Evolutionary conservation across 2,113 vertebrate species (phyloP).

Genomic region (Xiphophorus hellerii): DNA sequence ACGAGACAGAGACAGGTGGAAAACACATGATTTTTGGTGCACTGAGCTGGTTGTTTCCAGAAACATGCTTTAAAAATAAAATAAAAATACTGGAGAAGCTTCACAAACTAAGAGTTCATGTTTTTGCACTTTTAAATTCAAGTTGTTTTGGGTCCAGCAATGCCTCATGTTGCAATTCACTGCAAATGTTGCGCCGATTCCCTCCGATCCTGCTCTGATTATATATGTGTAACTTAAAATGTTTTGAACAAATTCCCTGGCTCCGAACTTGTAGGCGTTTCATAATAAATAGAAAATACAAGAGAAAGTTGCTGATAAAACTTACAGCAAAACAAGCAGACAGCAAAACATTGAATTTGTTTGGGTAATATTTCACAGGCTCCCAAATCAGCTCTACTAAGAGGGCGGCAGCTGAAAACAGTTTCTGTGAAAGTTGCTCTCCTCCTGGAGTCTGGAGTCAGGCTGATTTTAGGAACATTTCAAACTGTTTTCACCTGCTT

Average conservation of each 20-base stretch:
- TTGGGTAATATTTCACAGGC: neutral
- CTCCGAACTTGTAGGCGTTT: constrained; percentile 1
- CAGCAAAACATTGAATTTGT: neutral
- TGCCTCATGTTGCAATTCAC: constrained; percentile 22
- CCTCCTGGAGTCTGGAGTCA: neutral
- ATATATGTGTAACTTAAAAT: constrained; percentile 6
- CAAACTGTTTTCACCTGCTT: neutral
- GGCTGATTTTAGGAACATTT: neutral
- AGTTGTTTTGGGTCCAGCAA: neutral
- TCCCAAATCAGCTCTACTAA: neutral
- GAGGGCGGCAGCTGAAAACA: neutral
- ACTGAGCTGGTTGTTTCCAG: neutral
- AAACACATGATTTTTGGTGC: constrained; percentile 10
- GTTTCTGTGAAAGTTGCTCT: neutral
- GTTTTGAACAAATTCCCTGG: neutral
- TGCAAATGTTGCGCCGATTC: constrained; percentile 27
- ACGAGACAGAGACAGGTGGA: constrained; percentile 39
- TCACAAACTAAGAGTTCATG: neutral
- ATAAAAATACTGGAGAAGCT: neutral
- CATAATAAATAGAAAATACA: neutral
- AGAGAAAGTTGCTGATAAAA: neutral
- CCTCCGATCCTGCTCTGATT: constrained; percentile 3
- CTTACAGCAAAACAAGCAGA: neutral
- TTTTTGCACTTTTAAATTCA: constrained; percentile 10
- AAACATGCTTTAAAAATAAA: neutral